Conservation (phyloP, 2,888 invertebrate species). For the Blera fallax region DNA sequence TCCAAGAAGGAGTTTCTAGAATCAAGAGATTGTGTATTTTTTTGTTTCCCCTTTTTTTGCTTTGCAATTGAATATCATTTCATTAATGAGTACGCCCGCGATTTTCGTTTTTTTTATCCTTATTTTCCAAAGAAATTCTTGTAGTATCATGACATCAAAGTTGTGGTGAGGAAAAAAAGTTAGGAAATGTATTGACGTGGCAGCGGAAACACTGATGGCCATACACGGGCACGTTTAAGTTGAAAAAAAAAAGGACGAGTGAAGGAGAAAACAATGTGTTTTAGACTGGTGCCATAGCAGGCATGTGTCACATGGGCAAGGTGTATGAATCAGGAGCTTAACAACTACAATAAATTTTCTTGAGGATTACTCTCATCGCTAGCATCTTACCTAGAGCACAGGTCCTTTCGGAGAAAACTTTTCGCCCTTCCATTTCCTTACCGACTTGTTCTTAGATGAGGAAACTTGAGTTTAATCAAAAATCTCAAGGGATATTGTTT, state of each 20-base stretch:
- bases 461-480: conserved; percentile 69
- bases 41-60: neutral
- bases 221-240: conserved; percentile 6
- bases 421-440: neutral
- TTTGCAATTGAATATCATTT: conserved; percentile 40
- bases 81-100: conserved; percentile 1
- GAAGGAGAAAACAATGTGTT: conserved; percentile 34
- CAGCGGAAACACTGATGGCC: conserved; percentile 25
- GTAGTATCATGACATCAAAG: neutral
- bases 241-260: neutral
- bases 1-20: conserved; percentile 1
- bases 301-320: conserved; percentile 62
- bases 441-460: neutral
- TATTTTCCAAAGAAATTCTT: neutral
- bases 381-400: conserved; percentile 32
- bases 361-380: conserved; percentile 57
- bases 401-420: conserved; percentile 34
- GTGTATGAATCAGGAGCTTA: conserved; percentile 66
- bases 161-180: neutral
- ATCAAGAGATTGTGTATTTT: conserved; percentile 14
- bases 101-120: neutral
- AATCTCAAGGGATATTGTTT: conserved; percentile 59
- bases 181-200: neutral
- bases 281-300: conserved; percentile 11
- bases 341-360: conserved; percentile 68